These are phyloP conservation scores for Acrobasis suavella DNA, from an alignment of 2,888 invertebrate genomes.

Conservation along the genomic window DNA sequence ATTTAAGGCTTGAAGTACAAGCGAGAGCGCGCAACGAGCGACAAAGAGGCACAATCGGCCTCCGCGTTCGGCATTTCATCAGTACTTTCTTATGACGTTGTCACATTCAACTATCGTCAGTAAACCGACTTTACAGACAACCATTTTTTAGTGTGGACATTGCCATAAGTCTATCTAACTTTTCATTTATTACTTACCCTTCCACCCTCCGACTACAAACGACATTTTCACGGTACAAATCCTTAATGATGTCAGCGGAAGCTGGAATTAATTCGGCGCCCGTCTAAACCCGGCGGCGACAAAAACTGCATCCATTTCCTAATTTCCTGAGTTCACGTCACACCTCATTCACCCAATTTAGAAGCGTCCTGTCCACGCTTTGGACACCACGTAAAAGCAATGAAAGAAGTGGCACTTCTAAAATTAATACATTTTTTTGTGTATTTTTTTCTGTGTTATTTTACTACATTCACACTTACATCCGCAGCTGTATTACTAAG, in stretches of 20 bases:
- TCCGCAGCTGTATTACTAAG: too few relatives aligned
- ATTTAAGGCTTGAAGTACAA: too few relatives aligned
- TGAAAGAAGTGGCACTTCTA: not conserved
- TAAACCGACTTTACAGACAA: too few relatives aligned
- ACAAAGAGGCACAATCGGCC: too few relatives aligned
- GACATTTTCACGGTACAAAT: constrained; percentile 18
- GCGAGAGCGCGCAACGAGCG: too few relatives aligned
- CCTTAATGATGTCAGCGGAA: constrained; percentile 20
- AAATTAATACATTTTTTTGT: too few relatives aligned
- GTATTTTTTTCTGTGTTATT: too few relatives aligned
- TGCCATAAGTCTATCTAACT: not conserved
- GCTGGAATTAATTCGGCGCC: constrained; percentile 25
- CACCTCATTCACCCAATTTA: constrained; percentile 58
- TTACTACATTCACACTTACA: too few relatives aligned
- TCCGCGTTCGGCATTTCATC: too few relatives aligned
- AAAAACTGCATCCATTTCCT: constrained; percentile 57
- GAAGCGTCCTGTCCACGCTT: constrained; percentile 42
- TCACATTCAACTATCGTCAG: too few relatives aligned
- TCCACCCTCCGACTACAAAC: not conserved
- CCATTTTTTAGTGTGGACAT: too few relatives aligned
- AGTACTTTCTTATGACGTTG: too few relatives aligned
- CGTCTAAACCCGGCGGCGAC: constrained; percentile 25
- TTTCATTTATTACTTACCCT: not conserved
- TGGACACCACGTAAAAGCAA: not conserved
- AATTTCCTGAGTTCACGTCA: constrained; percentile 61